phyloP scores from a whole-genome alignment of 2,888 invertebrate genomes.

The Platerodrilus igneus region DNA sequence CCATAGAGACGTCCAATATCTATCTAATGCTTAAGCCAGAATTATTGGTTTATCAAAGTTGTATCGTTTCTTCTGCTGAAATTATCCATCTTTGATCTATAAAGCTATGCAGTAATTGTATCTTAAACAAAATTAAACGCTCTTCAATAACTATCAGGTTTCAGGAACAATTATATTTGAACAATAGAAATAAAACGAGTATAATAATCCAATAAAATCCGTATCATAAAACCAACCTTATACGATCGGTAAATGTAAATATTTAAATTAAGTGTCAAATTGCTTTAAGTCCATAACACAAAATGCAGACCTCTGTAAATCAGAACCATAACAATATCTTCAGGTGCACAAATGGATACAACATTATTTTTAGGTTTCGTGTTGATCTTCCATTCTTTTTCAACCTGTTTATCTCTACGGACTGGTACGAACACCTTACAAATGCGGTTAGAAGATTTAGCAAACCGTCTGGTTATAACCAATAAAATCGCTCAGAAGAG shows the following conservation, averaged over 20 bases:
- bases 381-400: too few species aligned
- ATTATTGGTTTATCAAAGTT: too few species aligned
- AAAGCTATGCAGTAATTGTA: too few species aligned
- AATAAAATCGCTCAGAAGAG: conserved; percentile 34
- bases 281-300: conserved; percentile 39
- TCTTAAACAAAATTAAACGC: too few species aligned
- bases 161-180: too few species aligned
- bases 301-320: conserved; percentile 39
- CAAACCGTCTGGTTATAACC: conserved; percentile 32
- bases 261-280: conserved; percentile 41
- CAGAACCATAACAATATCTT: conserved; percentile 33
- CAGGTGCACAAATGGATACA: conserved; percentile 25
- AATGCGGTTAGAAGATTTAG: conserved; percentile 6
- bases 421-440: conserved; percentile 3
- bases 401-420: too few species aligned
- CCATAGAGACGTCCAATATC: too few species aligned
- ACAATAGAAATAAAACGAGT: too few species aligned
- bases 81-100: too few species aligned
- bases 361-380: conserved; percentile 13
- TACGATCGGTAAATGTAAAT: conserved; percentile 33
- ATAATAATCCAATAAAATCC: conserved; percentile 26
- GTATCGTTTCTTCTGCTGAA: too few species aligned
- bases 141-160: too few species aligned
- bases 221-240: conserved; percentile 27
- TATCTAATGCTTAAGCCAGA: too few species aligned